These are phyloP conservation scores for Ephialtes manifestator DNA, from an alignment of 2,888 invertebrate species.

Conservation along the genomic window DNA sequence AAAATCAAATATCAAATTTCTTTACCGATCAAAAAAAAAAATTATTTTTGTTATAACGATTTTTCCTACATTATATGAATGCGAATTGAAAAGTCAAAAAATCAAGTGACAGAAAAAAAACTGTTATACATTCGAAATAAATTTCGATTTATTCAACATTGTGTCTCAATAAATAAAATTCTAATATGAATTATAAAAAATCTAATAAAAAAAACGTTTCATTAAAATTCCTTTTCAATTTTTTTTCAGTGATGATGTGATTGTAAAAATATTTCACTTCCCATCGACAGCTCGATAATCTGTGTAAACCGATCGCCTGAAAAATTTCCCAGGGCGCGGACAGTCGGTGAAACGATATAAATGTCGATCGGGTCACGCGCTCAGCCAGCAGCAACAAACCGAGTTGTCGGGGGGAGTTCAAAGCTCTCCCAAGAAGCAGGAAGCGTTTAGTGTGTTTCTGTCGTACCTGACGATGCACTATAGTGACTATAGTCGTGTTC, in stretches of 20 bases:
- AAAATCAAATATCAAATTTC: too few species aligned
- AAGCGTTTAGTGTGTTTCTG: conserved; percentile 62
- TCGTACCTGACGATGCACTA: conserved; percentile 25
- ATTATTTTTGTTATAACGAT: too few species aligned
- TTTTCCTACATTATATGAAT: too few species aligned
- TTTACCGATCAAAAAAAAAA: too few species aligned
- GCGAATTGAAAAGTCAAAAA: too few species aligned
- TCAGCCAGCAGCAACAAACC: background rate
- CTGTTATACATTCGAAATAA: too few species aligned
- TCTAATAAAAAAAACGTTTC: background rate
- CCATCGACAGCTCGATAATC: background rate
- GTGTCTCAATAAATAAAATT: too few species aligned
- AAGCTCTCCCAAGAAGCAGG: conserved; percentile 75
- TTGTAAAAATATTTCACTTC: background rate
- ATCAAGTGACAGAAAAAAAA: too few species aligned
- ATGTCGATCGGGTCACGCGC: conserved; percentile 25
- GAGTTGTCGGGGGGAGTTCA: conserved; percentile 69
- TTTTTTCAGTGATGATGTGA: background rate
- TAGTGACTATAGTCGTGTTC: conserved; percentile 17
- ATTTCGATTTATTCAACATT: too few species aligned
- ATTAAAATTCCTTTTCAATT: too few species aligned
- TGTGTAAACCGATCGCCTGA: background rate
- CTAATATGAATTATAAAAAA: background rate
- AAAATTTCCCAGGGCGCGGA: background rate
- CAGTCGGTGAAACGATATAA: conserved; percentile 19